These are phyloP conservation scores for Mycogona germanica DNA, from an alignment of 2,888 invertebrate genomes.

Conservation along the genomic window DNA sequence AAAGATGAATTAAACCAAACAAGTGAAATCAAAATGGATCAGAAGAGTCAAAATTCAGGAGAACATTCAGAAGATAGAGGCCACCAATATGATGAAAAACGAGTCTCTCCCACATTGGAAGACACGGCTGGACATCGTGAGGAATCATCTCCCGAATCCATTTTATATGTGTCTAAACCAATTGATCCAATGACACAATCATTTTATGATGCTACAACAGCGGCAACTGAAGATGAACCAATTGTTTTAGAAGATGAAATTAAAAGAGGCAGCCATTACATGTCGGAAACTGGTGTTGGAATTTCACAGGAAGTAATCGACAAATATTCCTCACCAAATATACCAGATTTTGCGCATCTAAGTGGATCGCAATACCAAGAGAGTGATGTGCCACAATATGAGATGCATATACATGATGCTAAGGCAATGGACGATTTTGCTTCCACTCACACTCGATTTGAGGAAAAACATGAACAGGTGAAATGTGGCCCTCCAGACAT, in stretches of 20 bases:
- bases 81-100: too few species aligned
- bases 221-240: background rate
- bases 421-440: slow-evolving; percentile 14
- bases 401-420: slow-evolving; percentile 2
- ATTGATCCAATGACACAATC: slow-evolving; percentile 21
- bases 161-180: slow-evolving; percentile 1
- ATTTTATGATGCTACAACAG: slow-evolving; percentile 19
- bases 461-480: background rate
- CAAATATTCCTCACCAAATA: too few species aligned
- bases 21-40: too few species aligned
- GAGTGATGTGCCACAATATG: background rate
- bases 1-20: too few species aligned
- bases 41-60: too few species aligned
- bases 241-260: background rate
- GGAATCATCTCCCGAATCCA: background rate
- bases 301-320: too few species aligned
- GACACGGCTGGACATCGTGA: background rate
- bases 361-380: background rate
- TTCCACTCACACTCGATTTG: slow-evolving; percentile 7
- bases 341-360: too few species aligned
- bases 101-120: too few species aligned
- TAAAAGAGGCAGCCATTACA: background rate
- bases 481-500: background rate
- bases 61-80: too few species aligned
- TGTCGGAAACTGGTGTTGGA: too few species aligned